A percentile compares a stretch with the other conserved stretches of the same genome.
Evolutionary conservation across 2,888 invertebrate genomes (phyloP).

Genomic region (Eugnorisma glareosa): DNA sequence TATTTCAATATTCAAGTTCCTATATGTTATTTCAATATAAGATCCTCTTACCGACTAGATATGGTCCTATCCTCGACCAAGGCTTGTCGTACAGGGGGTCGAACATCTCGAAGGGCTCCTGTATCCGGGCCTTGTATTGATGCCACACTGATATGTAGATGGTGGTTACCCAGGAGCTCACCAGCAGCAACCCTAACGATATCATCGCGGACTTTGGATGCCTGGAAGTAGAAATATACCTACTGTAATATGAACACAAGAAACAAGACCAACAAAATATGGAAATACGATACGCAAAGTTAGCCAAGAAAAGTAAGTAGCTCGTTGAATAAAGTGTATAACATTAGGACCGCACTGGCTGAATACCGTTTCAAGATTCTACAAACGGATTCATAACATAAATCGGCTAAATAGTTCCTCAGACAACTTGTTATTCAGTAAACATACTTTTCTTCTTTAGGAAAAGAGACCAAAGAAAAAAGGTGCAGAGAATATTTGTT

Average conservation of each 20-base stretch:
- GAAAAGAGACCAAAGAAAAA: slow-evolving; percentile 22
- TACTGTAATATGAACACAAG: slow-evolving; percentile 16
- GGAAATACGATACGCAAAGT: slow-evolving; percentile 49
- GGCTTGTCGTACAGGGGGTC: slow-evolving; percentile 96
- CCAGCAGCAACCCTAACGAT: slow-evolving; percentile 91
- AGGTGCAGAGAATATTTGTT: slow-evolving; percentile 10
- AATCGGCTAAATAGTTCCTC: slow-evolving; percentile 57
- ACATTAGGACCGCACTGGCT: slow-evolving; percentile 27
- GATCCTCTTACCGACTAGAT: slow-evolving; percentile 92
- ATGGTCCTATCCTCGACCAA: slow-evolving; percentile 95
- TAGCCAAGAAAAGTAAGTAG: slow-evolving; percentile 28
- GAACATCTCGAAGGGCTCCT: slow-evolving; percentile 95
- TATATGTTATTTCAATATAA: slow-evolving; percentile 16
- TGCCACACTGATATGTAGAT: slow-evolving; percentile 94
- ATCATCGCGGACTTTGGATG: slow-evolving; percentile 92
- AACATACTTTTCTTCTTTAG: slow-evolving; percentile 56
- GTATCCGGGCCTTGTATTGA: slow-evolving; percentile 93
- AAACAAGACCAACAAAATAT: slow-evolving; percentile 37
- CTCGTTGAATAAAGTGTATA: slow-evolving; percentile 47
- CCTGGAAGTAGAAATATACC: slow-evolving; percentile 77
- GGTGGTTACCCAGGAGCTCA: slow-evolving; percentile 94
- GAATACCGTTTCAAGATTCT: slow-evolving; percentile 41
- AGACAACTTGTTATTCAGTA: slow-evolving; percentile 50
- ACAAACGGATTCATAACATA: slow-evolving; percentile 59
- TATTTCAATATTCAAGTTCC: too few relatives aligned